Conservation (phyloP, 1,140 invertebrate species). For the Drosophila pectinifera region DNA sequence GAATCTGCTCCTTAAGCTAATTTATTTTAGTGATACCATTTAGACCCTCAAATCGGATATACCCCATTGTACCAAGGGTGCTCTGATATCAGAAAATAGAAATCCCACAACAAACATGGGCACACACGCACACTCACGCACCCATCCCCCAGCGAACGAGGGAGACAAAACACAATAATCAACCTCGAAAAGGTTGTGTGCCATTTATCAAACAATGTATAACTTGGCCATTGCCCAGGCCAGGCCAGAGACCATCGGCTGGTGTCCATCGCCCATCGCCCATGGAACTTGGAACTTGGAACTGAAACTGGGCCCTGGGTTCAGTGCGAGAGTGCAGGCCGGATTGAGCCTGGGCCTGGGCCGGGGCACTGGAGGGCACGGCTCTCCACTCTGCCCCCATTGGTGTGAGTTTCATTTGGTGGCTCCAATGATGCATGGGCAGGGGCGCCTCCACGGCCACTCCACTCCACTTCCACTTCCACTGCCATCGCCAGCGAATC, state of each 20-base stretch:
- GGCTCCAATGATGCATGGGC: constrained; percentile 59
- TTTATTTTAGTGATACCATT: too few species aligned
- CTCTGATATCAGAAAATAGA: constrained; percentile 63
- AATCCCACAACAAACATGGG: constrained; percentile 68
- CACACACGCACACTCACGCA: constrained; percentile 7
- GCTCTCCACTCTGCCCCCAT: constrained; percentile 43
- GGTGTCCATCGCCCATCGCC: constrained; percentile 7
- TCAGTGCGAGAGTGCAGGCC: constrained; percentile 4
- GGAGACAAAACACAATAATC: constrained; percentile 82
- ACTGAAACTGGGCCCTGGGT: constrained; percentile 39
- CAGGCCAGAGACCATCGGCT: too few species aligned
- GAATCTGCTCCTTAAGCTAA: neutral
- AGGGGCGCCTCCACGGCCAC: constrained; percentile 43
- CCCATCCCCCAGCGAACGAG: constrained; percentile 6
- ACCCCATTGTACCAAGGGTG: constrained; percentile 3
- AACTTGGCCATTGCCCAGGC: constrained; percentile 62
- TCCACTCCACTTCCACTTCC: constrained; percentile 7
- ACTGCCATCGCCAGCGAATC: constrained; percentile 4
- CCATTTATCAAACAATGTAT: constrained; percentile 83
- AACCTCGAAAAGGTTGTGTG: constrained; percentile 83
- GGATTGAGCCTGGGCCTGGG: constrained; percentile 19
- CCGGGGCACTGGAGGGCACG: too few species aligned
- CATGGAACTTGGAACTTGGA: constrained; percentile 35
- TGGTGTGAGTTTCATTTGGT: constrained; percentile 75
- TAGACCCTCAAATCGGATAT: neutral